Evolutionary conservation across 2,888 invertebrate genomes (phyloP), one percentile per base, ranked within the genome.

Genomic region (Cheilosia urbana): DNA sequence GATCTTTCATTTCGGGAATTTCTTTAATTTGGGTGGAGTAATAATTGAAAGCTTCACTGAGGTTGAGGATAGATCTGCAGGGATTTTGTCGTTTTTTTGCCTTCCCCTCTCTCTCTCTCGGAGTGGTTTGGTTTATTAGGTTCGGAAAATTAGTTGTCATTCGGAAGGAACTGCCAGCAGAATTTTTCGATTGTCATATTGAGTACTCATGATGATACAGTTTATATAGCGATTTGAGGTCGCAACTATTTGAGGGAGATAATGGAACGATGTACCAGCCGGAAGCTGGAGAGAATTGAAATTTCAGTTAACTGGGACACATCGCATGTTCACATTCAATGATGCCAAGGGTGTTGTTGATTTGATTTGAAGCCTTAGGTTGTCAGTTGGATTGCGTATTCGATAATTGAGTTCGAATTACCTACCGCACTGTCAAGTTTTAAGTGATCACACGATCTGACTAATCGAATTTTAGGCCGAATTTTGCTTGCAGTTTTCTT

Each of bases 1-100:
- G n/a, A 69, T 58, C 57, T 63, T 73, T 73, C 78, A 79, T 73
- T 75, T 73, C 57, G 73, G 84, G 69, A 76, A 71, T 80, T 79
- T 75, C 80, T 66, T 76, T 80, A 75, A 79, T 79, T 53, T 84
- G 37, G 34, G 27, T 45, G 24, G 55, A 60, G 51, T 37, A 42
- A 66, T 53, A 65, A 80, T 76, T 79, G 75, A 60, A 53, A 71
- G 62, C 30, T 80, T 80, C 71, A 65, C 53, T 55, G 13, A 24
- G 37, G 37, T 37, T 9, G 34, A 17, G 30, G 40, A 27, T 51
- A 24, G 47, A 45, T 60, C 19, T 47, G 55, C n/a, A 37, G 34
- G 34, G 34, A 34, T 34, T 34, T 24, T 3, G 34, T 30, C 17
- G 27, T 9, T 5, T 6, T 15, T 21, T 51, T 37, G 27, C 0